A percentile compares a stretch with the other conserved stretches of the same genome.
These are phyloP conservation scores for Pseudorhiza aurosa DNA, from an alignment of 30 jellyfish, hydroid and myxozoan species.

Conservation along the genomic window DNA sequence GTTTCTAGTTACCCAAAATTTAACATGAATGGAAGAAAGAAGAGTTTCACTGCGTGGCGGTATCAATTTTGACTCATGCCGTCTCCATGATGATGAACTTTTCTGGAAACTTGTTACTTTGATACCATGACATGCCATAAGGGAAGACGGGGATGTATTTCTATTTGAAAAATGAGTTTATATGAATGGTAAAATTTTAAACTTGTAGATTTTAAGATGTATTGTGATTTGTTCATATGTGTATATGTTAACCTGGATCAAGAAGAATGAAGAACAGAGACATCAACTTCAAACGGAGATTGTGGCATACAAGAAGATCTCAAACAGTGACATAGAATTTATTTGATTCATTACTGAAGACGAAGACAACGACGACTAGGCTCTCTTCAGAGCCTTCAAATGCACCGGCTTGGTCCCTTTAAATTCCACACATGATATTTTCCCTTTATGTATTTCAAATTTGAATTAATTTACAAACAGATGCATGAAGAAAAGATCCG, in stretches of 20 bases:
- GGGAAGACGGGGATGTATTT: no score
- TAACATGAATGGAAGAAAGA: no score
- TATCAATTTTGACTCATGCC: no score
- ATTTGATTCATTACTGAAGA: conserved; percentile 13
- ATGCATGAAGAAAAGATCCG: no score
- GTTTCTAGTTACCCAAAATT: no score
- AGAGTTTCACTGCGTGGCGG: no score
- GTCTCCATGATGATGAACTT: no score
- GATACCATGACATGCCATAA: no score
- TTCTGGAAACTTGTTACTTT: no score
- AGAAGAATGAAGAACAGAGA: background rate
- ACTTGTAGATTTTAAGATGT: background rate
- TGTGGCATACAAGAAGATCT: background rate
- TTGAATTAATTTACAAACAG: no score
- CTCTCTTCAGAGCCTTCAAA: conserved; percentile 71
- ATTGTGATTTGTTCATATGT: background rate
- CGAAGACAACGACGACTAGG: conserved; percentile 65
- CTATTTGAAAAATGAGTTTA: background rate
- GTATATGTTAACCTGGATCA: background rate
- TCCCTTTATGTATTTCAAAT: no score
- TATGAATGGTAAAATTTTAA: background rate
- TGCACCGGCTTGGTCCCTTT: conserved; percentile 15
- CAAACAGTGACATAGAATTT: no score
- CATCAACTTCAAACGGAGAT: background rate
- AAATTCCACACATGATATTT: background rate